A percentile compares a stretch with the other conserved stretches of the same genome.
Conservation (phyloP, 2,888 invertebrate genomes). For the Girardia tigrina region DNA sequence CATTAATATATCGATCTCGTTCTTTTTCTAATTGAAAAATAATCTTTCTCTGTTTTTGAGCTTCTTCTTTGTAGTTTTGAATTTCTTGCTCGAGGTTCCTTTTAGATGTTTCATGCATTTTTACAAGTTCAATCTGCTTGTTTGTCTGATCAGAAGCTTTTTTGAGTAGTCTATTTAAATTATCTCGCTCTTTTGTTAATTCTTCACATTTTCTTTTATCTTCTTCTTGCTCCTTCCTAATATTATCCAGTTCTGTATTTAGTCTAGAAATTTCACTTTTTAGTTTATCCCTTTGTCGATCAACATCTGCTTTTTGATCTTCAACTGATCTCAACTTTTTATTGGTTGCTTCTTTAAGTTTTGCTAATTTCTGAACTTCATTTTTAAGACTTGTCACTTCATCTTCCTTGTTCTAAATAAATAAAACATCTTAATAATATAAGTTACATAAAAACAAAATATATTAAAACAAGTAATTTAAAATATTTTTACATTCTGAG, state of each 20-base stretch:
- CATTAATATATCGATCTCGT: conserved; percentile 56
- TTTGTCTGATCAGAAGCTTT: conserved; percentile 53
- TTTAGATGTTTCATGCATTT: conserved; percentile 59
- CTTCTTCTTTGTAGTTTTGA: conserved; percentile 55
- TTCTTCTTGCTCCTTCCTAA: conserved; percentile 46
- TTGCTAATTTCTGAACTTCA: conserved; percentile 48
- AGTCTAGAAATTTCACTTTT: conserved; percentile 32
- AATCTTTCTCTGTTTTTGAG: conserved; percentile 57
- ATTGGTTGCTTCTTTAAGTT: conserved; percentile 55
- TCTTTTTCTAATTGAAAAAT: conserved; percentile 57
- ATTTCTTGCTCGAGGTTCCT: conserved; percentile 61
- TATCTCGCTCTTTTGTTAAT: conserved; percentile 57
- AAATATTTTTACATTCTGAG: not conserved
- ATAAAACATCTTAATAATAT: too few species aligned
- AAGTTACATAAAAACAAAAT: not conserved
- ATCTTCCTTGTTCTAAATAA: conserved; percentile 48
- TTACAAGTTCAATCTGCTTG: conserved; percentile 58
- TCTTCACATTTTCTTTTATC: conserved; percentile 59
- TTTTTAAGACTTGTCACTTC: conserved; percentile 46
- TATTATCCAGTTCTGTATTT: conserved; percentile 46
- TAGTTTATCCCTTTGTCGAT: conserved; percentile 39
- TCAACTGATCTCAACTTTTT: conserved; percentile 47
- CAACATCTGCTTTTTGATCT: conserved; percentile 47
- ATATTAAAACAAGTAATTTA: not conserved
- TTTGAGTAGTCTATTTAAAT: conserved; percentile 52